phyloP scores from a whole-genome alignment of 2,797 vertebrate genomes.

The Cyprinella venusta region DNA sequence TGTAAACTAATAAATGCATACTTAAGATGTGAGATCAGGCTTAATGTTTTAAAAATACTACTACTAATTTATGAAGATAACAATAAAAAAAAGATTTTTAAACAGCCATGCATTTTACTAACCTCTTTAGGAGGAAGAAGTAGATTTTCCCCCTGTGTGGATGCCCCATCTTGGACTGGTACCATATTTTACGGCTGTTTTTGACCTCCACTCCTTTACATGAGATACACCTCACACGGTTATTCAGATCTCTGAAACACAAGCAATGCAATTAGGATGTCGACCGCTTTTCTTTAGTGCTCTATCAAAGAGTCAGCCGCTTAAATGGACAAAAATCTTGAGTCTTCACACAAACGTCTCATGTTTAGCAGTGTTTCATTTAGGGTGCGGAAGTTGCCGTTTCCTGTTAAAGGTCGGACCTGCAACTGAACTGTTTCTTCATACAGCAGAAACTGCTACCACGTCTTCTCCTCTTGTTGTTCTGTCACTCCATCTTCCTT shows the following conservation, averaged over 20 bases:
- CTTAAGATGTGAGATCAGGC: not conserved
- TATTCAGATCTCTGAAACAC: not conserved
- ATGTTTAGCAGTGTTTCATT: constrained; percentile 37
- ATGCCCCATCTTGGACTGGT: constrained; percentile 63
- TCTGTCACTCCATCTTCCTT: constrained; percentile 56
- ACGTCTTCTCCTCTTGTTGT: constrained; percentile 1
- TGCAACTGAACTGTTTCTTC: constrained; percentile 67
- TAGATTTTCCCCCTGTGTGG: constrained; percentile 56
- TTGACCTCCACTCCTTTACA: not conserved
- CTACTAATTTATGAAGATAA: not conserved
- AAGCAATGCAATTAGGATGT: not conserved
- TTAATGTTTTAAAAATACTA: not conserved
- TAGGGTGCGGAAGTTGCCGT: constrained; percentile 71
- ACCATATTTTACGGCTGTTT: constrained; percentile 60
- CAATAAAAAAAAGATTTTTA: not conserved
- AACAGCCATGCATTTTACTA: constrained; percentile 45
- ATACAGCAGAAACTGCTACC: constrained; percentile 40
- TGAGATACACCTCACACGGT: not conserved
- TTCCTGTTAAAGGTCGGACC: constrained; percentile 78
- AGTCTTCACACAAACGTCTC: constrained; percentile 13
- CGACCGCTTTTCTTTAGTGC: not conserved
- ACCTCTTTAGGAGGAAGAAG: constrained; percentile 75
- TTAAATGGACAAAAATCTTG: not conserved
- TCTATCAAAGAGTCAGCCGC: not conserved
- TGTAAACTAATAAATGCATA: not conserved